A percentile compares a stretch with the other conserved stretches of the same genome.
phyloP scores from a whole-genome alignment of 2,113 vertebrate species.

The Amblyornis subalaris region DNA sequence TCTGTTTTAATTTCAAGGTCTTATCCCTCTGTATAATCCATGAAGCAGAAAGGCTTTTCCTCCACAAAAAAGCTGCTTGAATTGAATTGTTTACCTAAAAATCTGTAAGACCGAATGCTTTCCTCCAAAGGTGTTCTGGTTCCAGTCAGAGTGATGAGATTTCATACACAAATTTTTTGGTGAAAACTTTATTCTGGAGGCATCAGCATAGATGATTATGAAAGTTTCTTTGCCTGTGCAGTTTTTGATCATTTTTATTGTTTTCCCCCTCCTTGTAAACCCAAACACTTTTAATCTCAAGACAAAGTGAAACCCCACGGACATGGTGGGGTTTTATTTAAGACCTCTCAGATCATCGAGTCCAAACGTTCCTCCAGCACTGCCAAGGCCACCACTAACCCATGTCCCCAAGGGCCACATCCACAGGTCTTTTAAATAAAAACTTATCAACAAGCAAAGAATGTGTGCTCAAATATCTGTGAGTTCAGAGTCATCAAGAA shows the following conservation, averaged over 20 bases:
- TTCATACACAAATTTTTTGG: not conserved
- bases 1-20: not conserved
- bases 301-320: not conserved
- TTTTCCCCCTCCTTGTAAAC: not conserved
- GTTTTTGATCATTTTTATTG: not conserved
- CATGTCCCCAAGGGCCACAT: not conserved
- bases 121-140: not conserved
- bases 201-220: not conserved
- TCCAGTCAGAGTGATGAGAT: not conserved
- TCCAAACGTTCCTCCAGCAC: not conserved
- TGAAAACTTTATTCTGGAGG: not conserved
- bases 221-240: not conserved
- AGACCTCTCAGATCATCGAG: rapidly evolving
- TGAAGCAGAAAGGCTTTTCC: not conserved
- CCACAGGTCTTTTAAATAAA: not conserved
- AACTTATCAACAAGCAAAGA: not conserved
- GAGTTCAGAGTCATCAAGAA: not conserved
- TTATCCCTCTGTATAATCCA: not conserved
- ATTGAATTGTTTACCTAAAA: not conserved
- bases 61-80: not conserved
- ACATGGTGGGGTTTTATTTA: not conserved
- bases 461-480: not conserved
- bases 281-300: not conserved
- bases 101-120: not conserved
- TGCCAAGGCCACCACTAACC: not conserved